Base-by-base conservation (phyloP, 1,140 invertebrate genomes). In the Maniola jurtina region DNA sequence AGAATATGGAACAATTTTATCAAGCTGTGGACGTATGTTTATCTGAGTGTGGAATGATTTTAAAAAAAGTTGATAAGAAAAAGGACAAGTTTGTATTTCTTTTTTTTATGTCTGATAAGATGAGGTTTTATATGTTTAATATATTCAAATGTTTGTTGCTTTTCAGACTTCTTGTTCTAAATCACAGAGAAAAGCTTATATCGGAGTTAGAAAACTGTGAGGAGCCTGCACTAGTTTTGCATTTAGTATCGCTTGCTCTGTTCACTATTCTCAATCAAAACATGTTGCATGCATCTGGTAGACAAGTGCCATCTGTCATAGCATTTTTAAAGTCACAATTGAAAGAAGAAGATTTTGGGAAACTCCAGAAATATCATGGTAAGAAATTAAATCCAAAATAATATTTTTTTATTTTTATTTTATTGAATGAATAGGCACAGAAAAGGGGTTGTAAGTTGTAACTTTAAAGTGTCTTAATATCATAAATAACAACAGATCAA, bases 231-330 rank as follows among this genome's bases (percentile, higher is more conserved):
- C 86, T 98, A 40, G 92, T 94, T n/a, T 85, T 99, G 13, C 97
- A 99, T 86, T 88, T 98, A 47, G 93, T 94, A 1, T 93, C 93
- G 6, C 92, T 98, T 50, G 91, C 98, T 34, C 92, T 98, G 16
- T 98, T 98, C 77, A 96, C 96, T 16, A 93, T 93, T 9, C 91
- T 94, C 0, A 97, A 95, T 11, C 94, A 97, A 76, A 94, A 89
- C 73, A 96, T 98, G 88, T 75, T 99, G 13, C 96, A 99, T 82
- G 96, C 96, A 10, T 98, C 97, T 33, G 98, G 98, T 0, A 94
- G 96, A 84, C 97, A 97, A 90, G 96, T 99, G 5, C 95, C 97
- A 0, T 92, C 94, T 16, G 94, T 99, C 68, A 89, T 99, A 16
- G 76, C 89, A 2, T 95, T 94, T 84, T 92, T 99, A 11, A 94